phyloP scores from a whole-genome alignment of 2,113 vertebrate genomes.

The Ahaetulla prasina region DNA sequence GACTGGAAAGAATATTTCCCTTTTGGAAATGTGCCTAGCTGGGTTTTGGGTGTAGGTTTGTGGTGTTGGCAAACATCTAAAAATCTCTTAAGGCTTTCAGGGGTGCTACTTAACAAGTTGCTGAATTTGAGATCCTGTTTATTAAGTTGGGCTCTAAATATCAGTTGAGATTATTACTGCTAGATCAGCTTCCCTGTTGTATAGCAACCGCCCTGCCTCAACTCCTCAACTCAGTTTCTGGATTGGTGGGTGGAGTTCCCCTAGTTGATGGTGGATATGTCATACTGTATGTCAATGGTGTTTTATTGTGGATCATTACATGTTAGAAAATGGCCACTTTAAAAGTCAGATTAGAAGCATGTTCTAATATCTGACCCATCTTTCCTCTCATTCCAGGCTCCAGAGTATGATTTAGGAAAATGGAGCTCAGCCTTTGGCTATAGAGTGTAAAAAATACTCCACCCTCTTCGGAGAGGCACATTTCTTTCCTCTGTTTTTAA shows the following conservation, averaged over 20 bases:
- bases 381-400: neutral
- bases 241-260: neutral
- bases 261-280: too few relatives aligned
- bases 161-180: neutral
- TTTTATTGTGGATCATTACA: neutral
- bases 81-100: neutral
- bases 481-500: neutral
- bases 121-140: neutral
- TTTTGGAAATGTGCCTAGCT: neutral
- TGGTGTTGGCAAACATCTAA: neutral
- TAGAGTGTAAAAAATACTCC: neutral
- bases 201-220: neutral
- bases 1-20: too few relatives aligned
- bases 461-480: neutral
- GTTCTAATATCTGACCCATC: neutral
- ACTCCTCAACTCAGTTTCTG: neutral
- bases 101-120: neutral
- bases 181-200: neutral
- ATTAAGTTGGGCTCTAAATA: neutral
- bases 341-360: neutral
- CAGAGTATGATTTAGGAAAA: neutral
- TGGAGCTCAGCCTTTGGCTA: neutral
- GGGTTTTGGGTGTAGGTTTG: neutral
- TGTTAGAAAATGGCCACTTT: neutral
- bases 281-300: neutral